A percentile compares a stretch with the other conserved stretches of the same genome.
Evolutionary conservation across 2,797 vertebrate species (phyloP).

Genomic region (Choloepus didactylus): DNA sequence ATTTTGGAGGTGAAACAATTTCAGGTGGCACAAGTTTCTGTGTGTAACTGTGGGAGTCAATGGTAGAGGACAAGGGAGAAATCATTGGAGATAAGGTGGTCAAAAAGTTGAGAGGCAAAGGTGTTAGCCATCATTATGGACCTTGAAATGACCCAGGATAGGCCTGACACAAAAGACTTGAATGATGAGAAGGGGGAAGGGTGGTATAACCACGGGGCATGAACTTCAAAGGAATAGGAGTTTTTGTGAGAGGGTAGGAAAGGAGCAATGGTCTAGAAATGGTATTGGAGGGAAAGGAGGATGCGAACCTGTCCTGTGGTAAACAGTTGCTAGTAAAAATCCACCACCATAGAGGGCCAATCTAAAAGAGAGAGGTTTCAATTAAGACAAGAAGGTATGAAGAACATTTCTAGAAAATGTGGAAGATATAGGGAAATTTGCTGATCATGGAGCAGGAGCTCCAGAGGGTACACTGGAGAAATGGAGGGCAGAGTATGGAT

Average conservation of each 20-base stretch:
- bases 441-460: neutral
- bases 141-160: neutral
- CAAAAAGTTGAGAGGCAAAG: neutral
- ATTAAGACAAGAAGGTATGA: neutral
- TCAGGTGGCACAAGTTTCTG: neutral
- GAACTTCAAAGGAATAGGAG: neutral
- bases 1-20: neutral
- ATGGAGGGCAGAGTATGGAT: neutral
- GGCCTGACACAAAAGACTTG: neutral
- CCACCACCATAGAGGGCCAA: neutral
- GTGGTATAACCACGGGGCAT: neutral
- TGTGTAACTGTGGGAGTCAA: neutral
- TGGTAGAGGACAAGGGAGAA: neutral
- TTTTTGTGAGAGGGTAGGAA: neutral
- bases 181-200: neutral
- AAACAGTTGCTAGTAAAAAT: neutral
- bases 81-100: neutral
- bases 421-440: neutral
- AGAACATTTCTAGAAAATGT: neutral
- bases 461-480: neutral
- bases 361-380: conserved; percentile 14
- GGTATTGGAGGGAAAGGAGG: neutral
- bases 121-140: neutral
- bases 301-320: neutral
- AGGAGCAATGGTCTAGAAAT: neutral